phyloP scores from a whole-genome alignment of 2,113 vertebrate species.

The Perccottus glenii region DNA sequence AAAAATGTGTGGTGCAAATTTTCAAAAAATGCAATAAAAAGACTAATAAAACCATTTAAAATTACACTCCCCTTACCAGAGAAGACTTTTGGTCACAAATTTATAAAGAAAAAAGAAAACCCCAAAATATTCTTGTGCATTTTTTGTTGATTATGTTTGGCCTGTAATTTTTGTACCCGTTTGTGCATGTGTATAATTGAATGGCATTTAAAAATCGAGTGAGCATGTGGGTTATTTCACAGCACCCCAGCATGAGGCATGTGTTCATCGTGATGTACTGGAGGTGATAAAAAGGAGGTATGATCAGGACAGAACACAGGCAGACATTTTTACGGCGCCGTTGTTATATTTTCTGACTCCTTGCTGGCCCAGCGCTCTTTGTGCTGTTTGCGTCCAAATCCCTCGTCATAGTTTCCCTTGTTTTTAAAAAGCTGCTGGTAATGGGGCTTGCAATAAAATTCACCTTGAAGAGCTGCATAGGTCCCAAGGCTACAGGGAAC shows the following conservation, averaged over 20 bases:
- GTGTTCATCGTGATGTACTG: constrained; percentile 41
- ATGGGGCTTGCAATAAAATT: constrained; percentile 99
- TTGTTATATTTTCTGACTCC: no score
- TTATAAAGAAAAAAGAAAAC: constrained; percentile 25
- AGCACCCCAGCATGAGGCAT: constrained; percentile 34
- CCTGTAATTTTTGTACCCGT: constrained; percentile 40
- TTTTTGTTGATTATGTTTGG: constrained; percentile 34
- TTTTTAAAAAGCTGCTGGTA: constrained; percentile 99
- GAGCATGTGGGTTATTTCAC: constrained; percentile 33
- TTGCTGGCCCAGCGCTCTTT: constrained; percentile 97
- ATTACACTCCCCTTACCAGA: constrained; percentile 39
- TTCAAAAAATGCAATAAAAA: constrained; percentile 18
- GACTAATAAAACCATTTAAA: constrained; percentile 1
- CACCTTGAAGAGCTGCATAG: constrained; percentile 90
- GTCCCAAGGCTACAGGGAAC: constrained; percentile 85
- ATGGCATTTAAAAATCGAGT: constrained; percentile 50
- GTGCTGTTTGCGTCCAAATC: constrained; percentile 96
- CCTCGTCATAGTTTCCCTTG: constrained; percentile 99
- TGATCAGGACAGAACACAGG: constrained; percentile 4
- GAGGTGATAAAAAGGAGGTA: constrained; percentile 28
- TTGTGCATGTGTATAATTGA: constrained; percentile 56
- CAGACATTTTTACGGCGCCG: constrained; percentile 77
- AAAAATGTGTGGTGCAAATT: constrained; percentile 52
- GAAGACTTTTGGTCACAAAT: constrained; percentile 73
- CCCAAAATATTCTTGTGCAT: not conserved